A percentile compares a stretch with the other conserved stretches of the same genome.
These are phyloP conservation scores for Champsocephalus gunnari DNA, from an alignment of 2,797 vertebrate species.

Conservation along the genomic window DNA sequence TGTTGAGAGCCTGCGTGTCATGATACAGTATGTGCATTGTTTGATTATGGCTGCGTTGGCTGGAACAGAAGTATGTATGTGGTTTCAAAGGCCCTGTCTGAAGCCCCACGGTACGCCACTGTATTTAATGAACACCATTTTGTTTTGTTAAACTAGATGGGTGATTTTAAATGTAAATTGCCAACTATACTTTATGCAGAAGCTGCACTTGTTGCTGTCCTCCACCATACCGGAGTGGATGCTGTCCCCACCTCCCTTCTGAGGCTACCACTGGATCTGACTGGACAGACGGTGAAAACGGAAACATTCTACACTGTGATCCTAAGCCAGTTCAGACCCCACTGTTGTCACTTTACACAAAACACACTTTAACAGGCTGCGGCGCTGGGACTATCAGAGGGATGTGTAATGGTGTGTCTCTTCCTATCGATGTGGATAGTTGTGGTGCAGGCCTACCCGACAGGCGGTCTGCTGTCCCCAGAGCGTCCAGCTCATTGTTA, in stretches of 20 bases:
- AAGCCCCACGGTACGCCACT: too few species aligned
- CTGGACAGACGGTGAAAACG: neutral
- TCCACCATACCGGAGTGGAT: too few species aligned
- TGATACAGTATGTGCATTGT: too few species aligned
- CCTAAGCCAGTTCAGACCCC: conserved; percentile 27
- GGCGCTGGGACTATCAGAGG: conserved; percentile 36
- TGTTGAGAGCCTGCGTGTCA: too few species aligned
- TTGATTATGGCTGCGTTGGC: too few species aligned
- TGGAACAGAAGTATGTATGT: too few species aligned
- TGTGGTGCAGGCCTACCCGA: conserved; percentile 26
- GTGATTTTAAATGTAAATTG: too few species aligned
- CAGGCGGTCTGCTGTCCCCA: conserved; percentile 36
- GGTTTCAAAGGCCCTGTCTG: too few species aligned
- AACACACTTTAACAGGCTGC: conserved; percentile 18
- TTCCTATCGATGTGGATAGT: conserved; percentile 49
- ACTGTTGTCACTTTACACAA: conserved; percentile 29
- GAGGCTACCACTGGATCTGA: neutral
- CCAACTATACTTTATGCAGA: neutral
- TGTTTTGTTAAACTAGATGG: too few species aligned
- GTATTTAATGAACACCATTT: too few species aligned
- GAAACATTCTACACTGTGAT: neutral
- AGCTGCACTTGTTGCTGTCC: neutral
- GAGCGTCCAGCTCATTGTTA: conserved; percentile 52
- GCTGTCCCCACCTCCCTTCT: neutral
- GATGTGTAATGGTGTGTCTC: conserved; percentile 55